Percentiles rank a stretch among this genome's conserved stretches.
Conservation (phyloP, 2,113 vertebrate species). For the Xerus inauris region DNA sequence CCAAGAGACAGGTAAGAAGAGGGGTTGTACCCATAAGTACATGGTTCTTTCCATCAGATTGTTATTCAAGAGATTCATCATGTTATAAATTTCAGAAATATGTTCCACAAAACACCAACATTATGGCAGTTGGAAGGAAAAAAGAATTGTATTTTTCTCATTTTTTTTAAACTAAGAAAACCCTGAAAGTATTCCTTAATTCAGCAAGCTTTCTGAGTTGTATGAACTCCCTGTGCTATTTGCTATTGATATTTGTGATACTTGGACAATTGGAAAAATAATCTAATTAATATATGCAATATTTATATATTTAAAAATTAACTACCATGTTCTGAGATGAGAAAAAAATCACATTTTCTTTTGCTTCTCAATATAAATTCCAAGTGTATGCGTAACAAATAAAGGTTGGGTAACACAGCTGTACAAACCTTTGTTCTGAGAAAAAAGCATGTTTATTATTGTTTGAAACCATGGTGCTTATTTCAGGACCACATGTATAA, state of each 20-base stretch:
- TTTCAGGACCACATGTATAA: not conserved
- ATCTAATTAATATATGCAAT: not conserved
- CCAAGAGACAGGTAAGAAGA: constrained; percentile 71
- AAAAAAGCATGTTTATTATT: not conserved
- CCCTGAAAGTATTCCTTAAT: not conserved
- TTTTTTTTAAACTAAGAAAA: not conserved
- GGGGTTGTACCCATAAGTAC: rapidly evolving
- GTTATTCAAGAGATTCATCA: not conserved
- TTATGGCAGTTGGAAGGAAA: not conserved
- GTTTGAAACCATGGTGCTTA: not conserved
- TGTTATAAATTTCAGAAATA: constrained; percentile 18
- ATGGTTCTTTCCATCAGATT: not conserved
- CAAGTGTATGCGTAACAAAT: not conserved
- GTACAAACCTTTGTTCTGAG: not conserved
- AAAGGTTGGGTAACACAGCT: not conserved
- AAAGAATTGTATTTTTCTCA: not conserved
- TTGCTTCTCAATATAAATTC: not conserved
- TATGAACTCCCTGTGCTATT: not conserved
- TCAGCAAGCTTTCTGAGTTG: not conserved
- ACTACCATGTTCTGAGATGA: not conserved
- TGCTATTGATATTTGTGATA: not conserved
- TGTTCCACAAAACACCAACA: not conserved
- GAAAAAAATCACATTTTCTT: not conserved
- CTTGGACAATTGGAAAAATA: not conserved
- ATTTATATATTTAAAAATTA: not conserved